Base-by-base conservation (phyloP, 2,888 invertebrate species). In the Hypena proboscidalis region DNA sequence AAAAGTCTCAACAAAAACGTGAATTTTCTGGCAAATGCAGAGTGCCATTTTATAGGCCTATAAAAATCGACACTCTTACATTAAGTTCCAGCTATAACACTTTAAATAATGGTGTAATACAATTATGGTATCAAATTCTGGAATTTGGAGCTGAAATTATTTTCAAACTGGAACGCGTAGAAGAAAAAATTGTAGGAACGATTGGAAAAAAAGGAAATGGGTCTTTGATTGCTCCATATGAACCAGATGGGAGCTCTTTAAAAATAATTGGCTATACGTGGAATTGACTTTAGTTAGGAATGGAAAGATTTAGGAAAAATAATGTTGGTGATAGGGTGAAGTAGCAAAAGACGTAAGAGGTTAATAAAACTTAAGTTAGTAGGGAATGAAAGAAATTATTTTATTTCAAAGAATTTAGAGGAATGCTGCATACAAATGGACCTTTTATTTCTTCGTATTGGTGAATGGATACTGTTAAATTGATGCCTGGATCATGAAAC, bases 21-120 rank as follows among this genome's bases (percentile, higher is more conserved):
- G 34, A 42, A 42, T 35, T 37, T 43, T 25, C 26, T 31, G 22
- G 20, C 39, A 43, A 60, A 25, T 40, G 22, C 2, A 2, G 22
- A 50, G 37, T 23, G 25, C 8, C 21, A 34, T 40, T 54, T 61
- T 54, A 60, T 54, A 20, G 15, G 10, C 7, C 11, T 11, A 54
- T 60, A 58, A 60, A 59, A 58, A 54, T 58, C 44, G 47, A 50
- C 45, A 33, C 30, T 21, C 41, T 20, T 26, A 21, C 27, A 43
- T 50, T 35, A 40, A 23, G 26, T 34, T 26, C 33, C 19, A 25
- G 43, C 32, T 50, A 61, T 58, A 61, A 47, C 59, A 50, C 46
- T 60, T 54, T 44, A 47, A 54, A 32, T 50, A 58, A 60, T 58
- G 50, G 33, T 33, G 35, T 61, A 50, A 58, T 50, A 60, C 58